Evolutionary conservation across 1,140 invertebrate genomes (phyloP).

Genomic region (Listronotus oregonensis): DNA sequence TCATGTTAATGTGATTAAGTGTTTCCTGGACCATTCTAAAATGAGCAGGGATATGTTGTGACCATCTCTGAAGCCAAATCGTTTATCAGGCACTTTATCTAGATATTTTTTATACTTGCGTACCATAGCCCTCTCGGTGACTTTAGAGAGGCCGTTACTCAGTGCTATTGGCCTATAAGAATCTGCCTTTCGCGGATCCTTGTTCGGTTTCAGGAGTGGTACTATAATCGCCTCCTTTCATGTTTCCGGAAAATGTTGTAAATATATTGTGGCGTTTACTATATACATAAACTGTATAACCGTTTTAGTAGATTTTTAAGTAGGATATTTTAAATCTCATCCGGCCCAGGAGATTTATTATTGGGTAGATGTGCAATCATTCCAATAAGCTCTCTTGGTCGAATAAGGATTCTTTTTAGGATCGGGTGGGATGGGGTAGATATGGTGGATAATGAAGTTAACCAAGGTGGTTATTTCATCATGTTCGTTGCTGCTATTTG

Average conservation of each 20-base stretch:
- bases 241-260: constrained; percentile 40
- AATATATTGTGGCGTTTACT: constrained; percentile 43
- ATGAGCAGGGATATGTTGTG: constrained; percentile 1
- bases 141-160: constrained; percentile 45
- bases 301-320: constrained; percentile 42
- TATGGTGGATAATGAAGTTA: too few relatives aligned
- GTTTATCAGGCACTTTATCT: constrained; percentile 28
- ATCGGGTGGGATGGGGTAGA: too few relatives aligned
- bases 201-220: constrained; percentile 50
- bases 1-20: constrained; percentile 17
- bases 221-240: constrained; percentile 51
- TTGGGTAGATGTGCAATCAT: background rate
- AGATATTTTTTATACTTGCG: background rate
- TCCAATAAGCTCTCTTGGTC: background rate
- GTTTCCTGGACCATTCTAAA: constrained; percentile 16
- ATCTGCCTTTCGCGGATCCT: constrained; percentile 36
- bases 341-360: constrained; percentile 48
- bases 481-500: too few relatives aligned
- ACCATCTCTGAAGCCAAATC: constrained; percentile 47
- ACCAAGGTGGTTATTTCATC: too few relatives aligned
- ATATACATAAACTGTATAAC: constrained; percentile 38
- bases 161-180: constrained; percentile 54
- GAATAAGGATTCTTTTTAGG: background rate
- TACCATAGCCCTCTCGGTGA: constrained; percentile 48
- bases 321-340: constrained; percentile 41